Evolutionary conservation across 1,140 invertebrate species (phyloP), one percentile per base, ranked within the genome.

Genomic region (Thaumatotibia leucotreta): DNA sequence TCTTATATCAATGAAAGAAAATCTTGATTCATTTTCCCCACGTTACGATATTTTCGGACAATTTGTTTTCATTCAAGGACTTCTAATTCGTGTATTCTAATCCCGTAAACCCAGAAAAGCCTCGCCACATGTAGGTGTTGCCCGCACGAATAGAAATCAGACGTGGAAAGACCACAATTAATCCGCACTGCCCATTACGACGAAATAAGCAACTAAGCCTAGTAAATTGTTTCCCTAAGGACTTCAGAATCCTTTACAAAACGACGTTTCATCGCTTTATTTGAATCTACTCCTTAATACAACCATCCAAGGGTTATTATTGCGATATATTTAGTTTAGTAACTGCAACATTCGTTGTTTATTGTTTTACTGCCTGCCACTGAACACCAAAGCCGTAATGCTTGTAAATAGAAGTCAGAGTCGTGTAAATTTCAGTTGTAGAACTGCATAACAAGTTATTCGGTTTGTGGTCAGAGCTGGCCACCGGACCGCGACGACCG

Each of bases 151-250:
- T 27, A 54, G 50, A 54, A 58, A 58, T 58, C 52, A 58, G 24
- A 58, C 52, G 52, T 58, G 24, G 52, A 58, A 58, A 58, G 52
- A 17, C 52, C 52, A 58, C 52, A 27, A 58, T 58, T 58, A 58
- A 58, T 58, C 52, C 24, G n/a, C 24, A 58, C 24, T 27, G 52
- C 22, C 50, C 27, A 24, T 29, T 58, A 58, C 24, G 52, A 31
- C 29, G 52, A 58, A 58, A 58, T 58, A 58, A 58, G 24, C 52
- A 58, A 58, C 52, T 58, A 58, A 58, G 52, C 23, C 52, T 58
- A 14, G 52, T 27, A 58, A 45, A 58, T 58, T 58, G 52, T 31
- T 58, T 58, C 52, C n/a, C 24, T 58, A 29, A 58, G 52, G 52
- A 58, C 52, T 31, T 27, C 50, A 8, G n/a, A 58, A 27, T 27